Evolutionary conservation across 2,113 vertebrate species (phyloP), one percentile per base, ranked within the genome.

Genomic region (Podarcis cretensis): DNA sequence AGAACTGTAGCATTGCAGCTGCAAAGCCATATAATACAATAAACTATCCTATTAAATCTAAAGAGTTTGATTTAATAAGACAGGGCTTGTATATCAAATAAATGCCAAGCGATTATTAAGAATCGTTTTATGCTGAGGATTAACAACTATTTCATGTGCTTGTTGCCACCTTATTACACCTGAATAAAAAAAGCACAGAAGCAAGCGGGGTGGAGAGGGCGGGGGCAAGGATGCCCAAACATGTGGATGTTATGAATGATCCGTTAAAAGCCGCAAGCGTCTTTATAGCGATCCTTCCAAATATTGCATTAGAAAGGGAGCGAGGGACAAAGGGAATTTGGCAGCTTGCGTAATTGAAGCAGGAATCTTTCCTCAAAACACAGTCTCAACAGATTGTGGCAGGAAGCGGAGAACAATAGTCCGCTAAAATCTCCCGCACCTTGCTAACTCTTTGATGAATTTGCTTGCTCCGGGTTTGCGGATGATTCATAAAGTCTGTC

Each of bases 31-130:
- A 93, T 92, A 93, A 93, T 92, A 95, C 94, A 96, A 96, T 95
- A 96, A 96, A 95, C 79, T 93, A 77, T 93, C 86, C 92, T 94
- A 96, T 96, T 97, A 96, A 96, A 95, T 94, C 91, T 92, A 92
- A 96, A 87, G 85, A 91, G 83, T 94, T 95, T 94, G 94, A 95
- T 97, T 96, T 96, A 96, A 96, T 96, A 96, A 96, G 94, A 93
- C 81, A 95, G 92, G n/a, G 85, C 86, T 89, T 95, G 87, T 94
- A 91, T 95, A 95, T 94, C 96, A 97, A 97, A 96, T 96, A 96
- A 96, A 96, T 95, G 95, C 92, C 94, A 94, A 94, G 94, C 94
- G 81, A 96, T 97, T 97, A 97, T 96, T 96, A 92, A 95, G 95
- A 94, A 92, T 94, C 90, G 93, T 96, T 96, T 96, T 95, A 96